phyloP scores from a whole-genome alignment of 2,888 invertebrate species.

The Rotaria macrura region DNA sequence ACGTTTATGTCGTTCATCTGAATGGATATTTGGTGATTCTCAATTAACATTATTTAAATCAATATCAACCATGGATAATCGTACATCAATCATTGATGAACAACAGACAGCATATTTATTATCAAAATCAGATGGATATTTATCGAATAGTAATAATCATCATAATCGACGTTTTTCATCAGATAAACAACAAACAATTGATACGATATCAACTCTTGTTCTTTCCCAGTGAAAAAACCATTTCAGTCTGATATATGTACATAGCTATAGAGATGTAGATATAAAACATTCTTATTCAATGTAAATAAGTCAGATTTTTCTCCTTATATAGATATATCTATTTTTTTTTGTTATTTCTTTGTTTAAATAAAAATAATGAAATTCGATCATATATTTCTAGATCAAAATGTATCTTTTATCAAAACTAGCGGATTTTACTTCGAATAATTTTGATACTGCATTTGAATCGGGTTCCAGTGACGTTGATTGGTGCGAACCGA shows the following conservation, averaged over 20 bases:
- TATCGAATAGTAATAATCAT: neutral
- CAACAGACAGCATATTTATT: neutral
- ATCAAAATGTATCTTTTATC: neutral
- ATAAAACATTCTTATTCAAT: neutral
- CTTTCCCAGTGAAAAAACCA: neutral
- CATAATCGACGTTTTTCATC: neutral
- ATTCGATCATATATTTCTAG: neutral
- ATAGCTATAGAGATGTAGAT: too few relatives aligned
- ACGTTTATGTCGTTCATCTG: conserved; percentile 15
- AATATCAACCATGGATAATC: neutral
- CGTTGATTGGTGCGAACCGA: conserved; percentile 13
- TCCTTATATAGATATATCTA: neutral
- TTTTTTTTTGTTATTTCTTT: neutral
- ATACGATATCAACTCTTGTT: neutral
- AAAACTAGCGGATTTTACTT: neutral
- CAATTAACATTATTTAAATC: neutral
- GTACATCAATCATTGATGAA: neutral
- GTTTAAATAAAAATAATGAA: neutral
- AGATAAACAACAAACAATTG: neutral
- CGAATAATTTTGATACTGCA: neutral
- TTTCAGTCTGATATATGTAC: neutral
- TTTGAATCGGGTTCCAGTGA: neutral
- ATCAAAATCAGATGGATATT: conserved; percentile 6
- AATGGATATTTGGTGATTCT: neutral
- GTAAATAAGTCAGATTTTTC: neutral